Evolutionary conservation across 2,888 invertebrate genomes (phyloP).

Genomic region (Synanthedon tipuliformis): DNA sequence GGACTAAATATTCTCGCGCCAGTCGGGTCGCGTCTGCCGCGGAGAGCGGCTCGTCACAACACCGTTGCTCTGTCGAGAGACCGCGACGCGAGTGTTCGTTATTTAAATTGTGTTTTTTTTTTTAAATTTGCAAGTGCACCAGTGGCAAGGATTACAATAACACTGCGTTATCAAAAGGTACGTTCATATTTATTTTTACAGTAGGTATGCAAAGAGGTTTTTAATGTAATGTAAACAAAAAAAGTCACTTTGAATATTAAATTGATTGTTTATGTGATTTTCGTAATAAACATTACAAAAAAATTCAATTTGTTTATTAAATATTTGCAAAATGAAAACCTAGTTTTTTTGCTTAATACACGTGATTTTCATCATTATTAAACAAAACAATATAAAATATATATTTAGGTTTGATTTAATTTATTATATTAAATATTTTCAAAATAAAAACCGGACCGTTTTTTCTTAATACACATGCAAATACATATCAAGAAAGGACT

Average conservation of each 20-base stretch:
- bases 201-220: too few relatives aligned
- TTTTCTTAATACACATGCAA: too few relatives aligned
- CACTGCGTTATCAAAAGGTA: neutral
- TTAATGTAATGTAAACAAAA: too few relatives aligned
- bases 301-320: too few relatives aligned
- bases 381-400: too few relatives aligned
- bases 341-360: neutral
- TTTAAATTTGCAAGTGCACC: constrained; percentile 23
- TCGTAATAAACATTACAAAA: too few relatives aligned
- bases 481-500: too few relatives aligned
- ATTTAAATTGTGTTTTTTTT: constrained; percentile 30
- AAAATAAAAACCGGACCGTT: too few relatives aligned
- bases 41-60: constrained; percentile 37
- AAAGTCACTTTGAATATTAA: neutral
- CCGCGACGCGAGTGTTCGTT: constrained; percentile 46
- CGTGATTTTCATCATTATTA: too few relatives aligned
- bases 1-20: constrained; percentile 2
- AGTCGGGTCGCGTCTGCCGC: constrained; percentile 43
- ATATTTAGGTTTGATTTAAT: too few relatives aligned
- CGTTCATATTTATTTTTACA: neutral
- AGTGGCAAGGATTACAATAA: constrained; percentile 19
- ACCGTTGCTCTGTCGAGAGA: constrained; percentile 8
- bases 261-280: neutral
- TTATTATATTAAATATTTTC: too few relatives aligned
- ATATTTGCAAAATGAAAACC: neutral